These are phyloP conservation scores for Numida meleagris DNA, from an alignment of 2,113 vertebrate species.

Conservation along the genomic window DNA sequence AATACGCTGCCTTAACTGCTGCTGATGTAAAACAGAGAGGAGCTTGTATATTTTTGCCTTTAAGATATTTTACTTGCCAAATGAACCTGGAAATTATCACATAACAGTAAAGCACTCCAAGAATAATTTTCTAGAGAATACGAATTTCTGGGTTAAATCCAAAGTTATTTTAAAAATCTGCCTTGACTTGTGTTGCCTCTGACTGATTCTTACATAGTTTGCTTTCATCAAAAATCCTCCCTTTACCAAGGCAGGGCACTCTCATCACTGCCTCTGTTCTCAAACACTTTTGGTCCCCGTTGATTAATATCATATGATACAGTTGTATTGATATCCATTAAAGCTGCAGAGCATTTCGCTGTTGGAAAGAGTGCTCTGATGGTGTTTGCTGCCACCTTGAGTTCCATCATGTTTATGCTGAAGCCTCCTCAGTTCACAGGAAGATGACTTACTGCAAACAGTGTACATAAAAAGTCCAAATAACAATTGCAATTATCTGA, in stretches of 20 bases:
- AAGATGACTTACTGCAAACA: background rate
- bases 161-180: slow-evolving; percentile 6
- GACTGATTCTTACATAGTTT: background rate
- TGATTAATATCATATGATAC: slow-evolving; percentile 28
- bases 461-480: background rate
- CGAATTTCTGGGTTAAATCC: background rate
- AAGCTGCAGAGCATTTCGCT: background rate
- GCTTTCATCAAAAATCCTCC: slow-evolving; percentile 25
- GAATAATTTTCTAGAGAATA: background rate
- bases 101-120: background rate
- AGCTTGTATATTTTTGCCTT: background rate
- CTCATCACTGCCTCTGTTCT: slow-evolving; percentile 11
- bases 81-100: background rate
- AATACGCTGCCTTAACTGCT: background rate
- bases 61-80: background rate
- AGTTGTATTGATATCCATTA: background rate
- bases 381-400: slow-evolving; percentile 69
- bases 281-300: slow-evolving; percentile 23
- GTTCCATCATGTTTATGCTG: background rate
- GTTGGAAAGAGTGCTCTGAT: background rate
- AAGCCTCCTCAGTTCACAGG: background rate
- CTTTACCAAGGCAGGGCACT: slow-evolving; percentile 29
- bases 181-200: background rate
- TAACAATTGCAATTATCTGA: background rate
- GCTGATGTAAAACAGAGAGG: background rate